Percentiles rank a stretch among this genome's conserved stretches.
These are phyloP conservation scores for Sinodicranocentrus sp. DNA, from an alignment of 2,888 invertebrate species.

Conservation along the genomic window DNA sequence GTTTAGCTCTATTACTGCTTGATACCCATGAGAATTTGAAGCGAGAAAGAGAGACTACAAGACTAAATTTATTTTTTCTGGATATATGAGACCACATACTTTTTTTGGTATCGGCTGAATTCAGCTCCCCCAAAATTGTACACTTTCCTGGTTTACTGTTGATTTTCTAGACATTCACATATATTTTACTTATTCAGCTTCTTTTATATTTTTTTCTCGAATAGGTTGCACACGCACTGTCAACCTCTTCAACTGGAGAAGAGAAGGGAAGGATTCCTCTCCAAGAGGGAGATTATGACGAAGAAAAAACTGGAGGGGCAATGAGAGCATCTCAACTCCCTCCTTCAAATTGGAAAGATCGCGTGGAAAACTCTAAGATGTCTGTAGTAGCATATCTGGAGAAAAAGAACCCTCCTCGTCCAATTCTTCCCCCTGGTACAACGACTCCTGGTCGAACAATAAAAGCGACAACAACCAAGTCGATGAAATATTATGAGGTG, in stretches of 20 bases:
- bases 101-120: too few relatives aligned
- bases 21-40: slow-evolving; percentile 45
- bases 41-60: slow-evolving; percentile 3
- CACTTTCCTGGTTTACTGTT: too few relatives aligned
- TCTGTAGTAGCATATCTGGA: slow-evolving; percentile 21
- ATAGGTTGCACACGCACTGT: too few relatives aligned
- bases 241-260: neutral
- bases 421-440: neutral
- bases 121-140: too few relatives aligned
- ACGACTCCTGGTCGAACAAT: slow-evolving; percentile 50
- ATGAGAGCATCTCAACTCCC: slow-evolving; percentile 19
- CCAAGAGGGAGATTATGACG: neutral
- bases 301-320: neutral
- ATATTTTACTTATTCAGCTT: slow-evolving; percentile 55
- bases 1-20: slow-evolving; percentile 10
- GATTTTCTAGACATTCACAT: slow-evolving; percentile 42
- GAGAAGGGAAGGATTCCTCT: neutral
- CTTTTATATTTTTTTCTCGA: slow-evolving; percentile 19
- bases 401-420: slow-evolving; percentile 34
- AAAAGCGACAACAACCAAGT: slow-evolving; percentile 58
- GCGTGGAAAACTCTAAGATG: slow-evolving; percentile 16
- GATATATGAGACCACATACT: neutral
- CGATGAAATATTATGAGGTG: slow-evolving; percentile 65
- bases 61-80: neutral
- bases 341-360: slow-evolving; percentile 37